Evolutionary conservation across 2,113 vertebrate genomes (phyloP).

Genomic region (Struthidea cinerea): DNA sequence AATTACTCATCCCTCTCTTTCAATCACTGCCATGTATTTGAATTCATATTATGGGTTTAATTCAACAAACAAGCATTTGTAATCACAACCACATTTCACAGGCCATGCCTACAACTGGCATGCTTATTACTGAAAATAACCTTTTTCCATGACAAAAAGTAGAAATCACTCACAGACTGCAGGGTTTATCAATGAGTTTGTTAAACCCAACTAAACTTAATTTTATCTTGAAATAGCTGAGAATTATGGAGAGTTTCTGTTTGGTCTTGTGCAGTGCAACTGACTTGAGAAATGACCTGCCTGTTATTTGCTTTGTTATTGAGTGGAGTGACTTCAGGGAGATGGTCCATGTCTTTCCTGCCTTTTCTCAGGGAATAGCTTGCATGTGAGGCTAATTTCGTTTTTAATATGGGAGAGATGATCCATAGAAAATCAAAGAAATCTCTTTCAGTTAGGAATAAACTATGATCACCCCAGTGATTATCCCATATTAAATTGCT

Average conservation of each 20-base stretch:
- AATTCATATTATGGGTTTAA: constrained; percentile 12
- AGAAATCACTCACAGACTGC: constrained; percentile 48
- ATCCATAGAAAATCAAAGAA: neutral
- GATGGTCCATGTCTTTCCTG: neutral
- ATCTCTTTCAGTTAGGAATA: neutral
- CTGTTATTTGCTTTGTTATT: neutral
- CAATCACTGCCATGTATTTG: constrained; percentile 17
- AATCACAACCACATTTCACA: constrained; percentile 35
- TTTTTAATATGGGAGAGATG: neutral
- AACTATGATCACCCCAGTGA: neutral
- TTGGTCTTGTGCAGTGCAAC: constrained; percentile 71
- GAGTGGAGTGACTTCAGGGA: neutral
- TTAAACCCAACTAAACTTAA: constrained; percentile 62
- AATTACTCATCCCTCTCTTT: constrained; percentile 24
- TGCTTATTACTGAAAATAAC: constrained; percentile 38
- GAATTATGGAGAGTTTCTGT: constrained; percentile 55
- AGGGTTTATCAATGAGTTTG: constrained; percentile 44
- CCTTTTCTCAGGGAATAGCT: neutral
- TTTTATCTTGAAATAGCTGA: constrained; percentile 36
- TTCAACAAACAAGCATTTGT: constrained; percentile 31
- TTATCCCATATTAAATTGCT: neutral
- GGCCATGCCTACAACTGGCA: constrained; percentile 18
- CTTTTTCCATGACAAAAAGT: constrained; percentile 52
- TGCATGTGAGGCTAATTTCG: neutral
- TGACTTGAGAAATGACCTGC: neutral